phyloP scores from a whole-genome alignment of 1,140 invertebrate genomes.

The Hycleus phaleratus region DNA sequence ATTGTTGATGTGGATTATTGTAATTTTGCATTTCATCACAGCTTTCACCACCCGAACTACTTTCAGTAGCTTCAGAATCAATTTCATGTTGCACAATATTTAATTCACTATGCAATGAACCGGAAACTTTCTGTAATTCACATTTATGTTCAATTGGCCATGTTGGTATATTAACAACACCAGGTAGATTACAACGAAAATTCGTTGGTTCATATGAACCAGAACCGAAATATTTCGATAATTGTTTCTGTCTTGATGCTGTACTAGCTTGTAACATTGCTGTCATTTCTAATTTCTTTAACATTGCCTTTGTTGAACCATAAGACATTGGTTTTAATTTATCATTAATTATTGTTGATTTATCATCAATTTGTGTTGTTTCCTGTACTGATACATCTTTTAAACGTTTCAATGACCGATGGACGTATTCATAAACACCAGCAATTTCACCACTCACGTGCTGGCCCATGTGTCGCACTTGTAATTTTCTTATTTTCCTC shows the following conservation, averaged over 20 bases:
- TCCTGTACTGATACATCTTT: constrained; percentile 21
- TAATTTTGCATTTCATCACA: constrained; percentile 81
- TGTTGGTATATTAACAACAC: constrained; percentile 45
- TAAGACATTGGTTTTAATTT: constrained; percentile 42
- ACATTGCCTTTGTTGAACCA: constrained; percentile 47
- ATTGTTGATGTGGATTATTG: constrained; percentile 66
- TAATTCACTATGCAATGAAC: constrained; percentile 61
- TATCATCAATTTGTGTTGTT: constrained; percentile 6
- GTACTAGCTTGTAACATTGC: constrained; percentile 36
- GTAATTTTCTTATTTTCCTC: constrained; percentile 65
- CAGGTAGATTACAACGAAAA: constrained; percentile 40
- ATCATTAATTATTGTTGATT: constrained; percentile 4
- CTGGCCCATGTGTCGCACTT: constrained; percentile 61
- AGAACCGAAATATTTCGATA: constrained; percentile 53
- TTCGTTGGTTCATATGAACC: constrained; percentile 47
- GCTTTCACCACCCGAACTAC: constrained; percentile 88
- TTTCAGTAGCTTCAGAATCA: constrained; percentile 89
- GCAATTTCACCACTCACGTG: constrained; percentile 68
- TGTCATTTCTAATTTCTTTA: constrained; percentile 46
- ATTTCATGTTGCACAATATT: constrained; percentile 62
- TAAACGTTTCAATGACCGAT: constrained; percentile 43
- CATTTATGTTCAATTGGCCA: constrained; percentile 43
- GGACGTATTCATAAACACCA: constrained; percentile 62
- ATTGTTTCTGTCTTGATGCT: constrained; percentile 27
- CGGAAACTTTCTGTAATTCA: constrained; percentile 57